Percentiles rank a stretch among this genome's conserved stretches.
Conservation (phyloP, 2,113 vertebrate genomes). For the Phocoena sinus region DNA sequence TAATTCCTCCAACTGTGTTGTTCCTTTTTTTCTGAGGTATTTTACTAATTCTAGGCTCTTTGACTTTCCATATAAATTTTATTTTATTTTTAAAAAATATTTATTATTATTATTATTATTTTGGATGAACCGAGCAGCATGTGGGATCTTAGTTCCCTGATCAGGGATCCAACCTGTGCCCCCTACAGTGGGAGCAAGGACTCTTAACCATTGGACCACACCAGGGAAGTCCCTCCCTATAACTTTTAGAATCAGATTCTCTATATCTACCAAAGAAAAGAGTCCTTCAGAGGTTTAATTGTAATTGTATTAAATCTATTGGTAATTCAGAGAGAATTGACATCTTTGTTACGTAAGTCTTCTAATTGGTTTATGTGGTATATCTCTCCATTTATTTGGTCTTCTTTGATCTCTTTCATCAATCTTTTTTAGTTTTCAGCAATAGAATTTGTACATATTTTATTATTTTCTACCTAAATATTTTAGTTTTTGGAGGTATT, state of each 20-base stretch:
- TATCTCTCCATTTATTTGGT: background rate
- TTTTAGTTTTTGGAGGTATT: background rate
- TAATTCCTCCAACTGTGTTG: background rate
- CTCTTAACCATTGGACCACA: background rate
- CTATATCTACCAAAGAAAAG: background rate
- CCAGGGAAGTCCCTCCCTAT: background rate
- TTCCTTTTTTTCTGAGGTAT: background rate
- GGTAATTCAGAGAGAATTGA: background rate
- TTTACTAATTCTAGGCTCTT: background rate
- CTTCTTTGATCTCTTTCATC: background rate
- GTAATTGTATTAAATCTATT: background rate
- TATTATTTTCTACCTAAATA: background rate
- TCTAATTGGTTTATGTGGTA: background rate
- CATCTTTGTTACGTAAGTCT: background rate
- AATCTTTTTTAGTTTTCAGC: background rate
- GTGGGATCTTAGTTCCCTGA: background rate
- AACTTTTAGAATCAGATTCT: background rate
- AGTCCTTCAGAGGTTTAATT: background rate
- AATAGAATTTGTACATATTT: background rate
- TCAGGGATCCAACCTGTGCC: background rate
- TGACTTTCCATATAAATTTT: background rate
- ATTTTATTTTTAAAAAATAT: background rate
- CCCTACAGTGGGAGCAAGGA: background rate
- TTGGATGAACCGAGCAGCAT: no score
- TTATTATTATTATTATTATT: background rate